Base-by-base conservation (phyloP, 2,888 invertebrate species). In the Timema podura region DNA sequence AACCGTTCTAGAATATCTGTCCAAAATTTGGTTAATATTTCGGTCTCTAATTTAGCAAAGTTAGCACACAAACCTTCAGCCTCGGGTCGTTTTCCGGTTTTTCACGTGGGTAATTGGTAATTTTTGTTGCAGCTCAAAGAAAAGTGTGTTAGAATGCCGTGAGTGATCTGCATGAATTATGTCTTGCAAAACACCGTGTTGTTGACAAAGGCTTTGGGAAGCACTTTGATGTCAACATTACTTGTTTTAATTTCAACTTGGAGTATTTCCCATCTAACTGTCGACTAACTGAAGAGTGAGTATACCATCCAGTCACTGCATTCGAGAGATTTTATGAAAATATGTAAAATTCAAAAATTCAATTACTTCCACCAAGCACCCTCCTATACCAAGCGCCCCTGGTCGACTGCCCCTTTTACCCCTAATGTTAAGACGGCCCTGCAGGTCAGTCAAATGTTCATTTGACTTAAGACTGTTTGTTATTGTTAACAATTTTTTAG, bases 171-270 rank as follows among this genome's bases (percentile, higher is more conserved):
- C 54, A 54, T 3, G 54, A n/a, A 54, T 54, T 16, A 54, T 54
- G 16, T 54, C 54, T 54, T 54, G 13, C 54, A 54, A 16, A 13
- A 5, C 54, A 54, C 54, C 54, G 54, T 54, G 54, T 10, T 3
- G 54, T 54, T 54, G 54, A 11, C 54, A 54, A 54, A 54, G 54
- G 15, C 54, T 54, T 54, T 7, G 54, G 6, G 16, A 54, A 54
- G 54, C 16, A 54, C 1, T 11, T 54, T 54, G 54, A 13, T 54
- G 16, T 54, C 54, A 54, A 3, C 13, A 54, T 54, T 54, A 54
- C 54, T 54, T 54, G 54, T 13, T 54, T 54, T 54, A 13, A 54
- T 54, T 54, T 54, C 54, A 54, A 5, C 16, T 54, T 54, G 54
- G 8, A 54, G 54, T 5, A 54, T 54, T 7, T 13, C 54, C 54